Conservation (phyloP, 2,113 vertebrate genomes). For the Phyllopteryx taeniolatus region DNA sequence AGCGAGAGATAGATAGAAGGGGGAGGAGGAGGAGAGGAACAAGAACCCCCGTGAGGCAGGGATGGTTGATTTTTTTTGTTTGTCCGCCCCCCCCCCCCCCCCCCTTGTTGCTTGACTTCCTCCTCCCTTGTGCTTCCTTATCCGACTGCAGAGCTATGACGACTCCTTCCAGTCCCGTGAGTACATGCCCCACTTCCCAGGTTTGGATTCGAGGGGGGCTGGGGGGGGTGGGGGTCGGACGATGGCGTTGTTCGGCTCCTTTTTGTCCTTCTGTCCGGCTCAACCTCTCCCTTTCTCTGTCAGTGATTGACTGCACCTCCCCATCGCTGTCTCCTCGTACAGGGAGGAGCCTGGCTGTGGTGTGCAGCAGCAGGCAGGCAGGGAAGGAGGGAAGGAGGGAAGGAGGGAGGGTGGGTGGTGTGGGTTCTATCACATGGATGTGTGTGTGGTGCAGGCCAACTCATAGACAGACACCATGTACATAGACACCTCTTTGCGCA, state of each 20-base stretch:
- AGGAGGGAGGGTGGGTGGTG: neutral
- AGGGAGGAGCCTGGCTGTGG: constrained; percentile 60
- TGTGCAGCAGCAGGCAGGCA: constrained; percentile 6
- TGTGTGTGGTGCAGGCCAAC: constrained; percentile 51
- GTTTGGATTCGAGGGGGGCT: constrained; percentile 49
- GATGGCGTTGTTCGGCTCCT: constrained; percentile 28
- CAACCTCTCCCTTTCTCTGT: constrained; percentile 37
- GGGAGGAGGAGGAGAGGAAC: constrained; percentile 1
- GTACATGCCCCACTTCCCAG: constrained; percentile 41
- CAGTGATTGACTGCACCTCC: constrained; percentile 57
- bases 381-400: neutral
- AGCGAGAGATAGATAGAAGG: constrained; percentile 38
- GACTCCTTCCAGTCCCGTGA: neutral
- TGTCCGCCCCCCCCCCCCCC: constrained; percentile 6
- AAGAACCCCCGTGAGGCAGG: constrained; percentile 17
- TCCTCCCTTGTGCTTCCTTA: constrained; percentile 1
- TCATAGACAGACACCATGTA: neutral
- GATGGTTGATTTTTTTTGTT: constrained; percentile 28
- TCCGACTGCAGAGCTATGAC: neutral
- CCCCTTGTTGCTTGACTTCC: constrained; percentile 13
- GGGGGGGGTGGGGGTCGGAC: constrained; percentile 57
- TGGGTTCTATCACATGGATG: constrained; percentile 27
- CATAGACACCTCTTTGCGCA: neutral
- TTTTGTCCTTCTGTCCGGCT: constrained; percentile 28
- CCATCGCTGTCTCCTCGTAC: constrained; percentile 46